Conservation (phyloP, 1,140 invertebrate genomes). For the Ridgeia piscesae region DNA sequence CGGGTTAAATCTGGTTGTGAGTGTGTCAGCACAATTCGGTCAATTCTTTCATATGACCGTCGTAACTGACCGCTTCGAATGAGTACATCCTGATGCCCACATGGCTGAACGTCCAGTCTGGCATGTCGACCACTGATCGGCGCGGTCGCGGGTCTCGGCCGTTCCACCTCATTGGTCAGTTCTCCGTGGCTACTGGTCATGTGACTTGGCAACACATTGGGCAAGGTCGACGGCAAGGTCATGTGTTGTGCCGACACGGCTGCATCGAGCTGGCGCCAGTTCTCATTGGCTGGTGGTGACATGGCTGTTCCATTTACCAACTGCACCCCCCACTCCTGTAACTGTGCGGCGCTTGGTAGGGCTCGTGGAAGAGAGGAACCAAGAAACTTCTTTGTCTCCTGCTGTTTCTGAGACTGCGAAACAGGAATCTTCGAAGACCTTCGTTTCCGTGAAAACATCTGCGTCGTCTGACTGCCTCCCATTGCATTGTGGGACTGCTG, state of each 20-base stretch:
- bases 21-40: slow-evolving; percentile 62
- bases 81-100: not conserved
- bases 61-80: slow-evolving; percentile 33
- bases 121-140: not conserved
- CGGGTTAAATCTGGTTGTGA: slow-evolving; percentile 73
- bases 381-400: not conserved
- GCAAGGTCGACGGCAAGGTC: not conserved
- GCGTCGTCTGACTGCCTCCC: not conserved
- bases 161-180: not conserved
- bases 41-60: slow-evolving; percentile 43
- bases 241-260: not conserved
- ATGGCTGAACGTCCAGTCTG: not conserved
- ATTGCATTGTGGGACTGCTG: not conserved
- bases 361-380: not conserved
- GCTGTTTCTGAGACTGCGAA: not conserved
- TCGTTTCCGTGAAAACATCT: not conserved
- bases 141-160: slow-evolving; percentile 12
- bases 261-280: not conserved
- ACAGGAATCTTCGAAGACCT: not conserved
- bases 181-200: not conserved
- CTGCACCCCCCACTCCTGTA: not conserved
- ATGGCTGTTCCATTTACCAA: not conserved
- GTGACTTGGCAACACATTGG: not conserved
- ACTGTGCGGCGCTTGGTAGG: not conserved
- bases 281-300: not conserved